Evolutionary conservation across 1,140 invertebrate species (phyloP), one percentile per base, ranked within the genome.

Genomic region (Aphelenchoides avenae): DNA sequence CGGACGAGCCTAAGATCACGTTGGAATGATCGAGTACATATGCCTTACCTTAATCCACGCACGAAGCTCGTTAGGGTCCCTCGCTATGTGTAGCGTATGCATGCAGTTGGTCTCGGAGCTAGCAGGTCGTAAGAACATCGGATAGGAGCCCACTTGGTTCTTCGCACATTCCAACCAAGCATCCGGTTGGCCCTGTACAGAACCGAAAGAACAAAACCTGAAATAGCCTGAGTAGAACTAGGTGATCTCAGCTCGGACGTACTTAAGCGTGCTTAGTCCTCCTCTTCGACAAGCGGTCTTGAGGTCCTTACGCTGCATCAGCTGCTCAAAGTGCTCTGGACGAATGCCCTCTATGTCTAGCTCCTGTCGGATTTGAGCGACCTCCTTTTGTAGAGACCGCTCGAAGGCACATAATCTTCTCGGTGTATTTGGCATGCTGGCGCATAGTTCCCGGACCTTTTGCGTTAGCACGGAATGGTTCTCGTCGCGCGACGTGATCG

Each of bases 141-240:
- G 62, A 40, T 65, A 65, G n/a, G 29, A 24, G 13, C 62, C 66
- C 11, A 65, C 66, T 30, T 65, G 65, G 6, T 29, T 24, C 18
- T 46, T 49, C 6, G 62, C 62, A 44, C 34, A 34, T 44, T 65
- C 68, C 26, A 65, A 40, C 62, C 62, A 65, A 31, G 37, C 65
- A 15, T 65, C 62, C 9, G 58, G 2, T 15, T 70, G 66, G 15
- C 57, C 66, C 33, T 64, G 61, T 6, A 65, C 46, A 11, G 58
- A 69, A 29, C 66, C 66, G 24, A 65, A 70, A 11, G 57, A 64
- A 39, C 65, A 64, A 20, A 20, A 64, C 29, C 60, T 57, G 20
- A 6, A 11, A 11, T 3, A 46, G 41, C 13, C 4, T 9, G 2
- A 4, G 39, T 41, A 3, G 4, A 22, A 41, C 39, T 24, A 22